These are phyloP conservation scores for Panzeria rudis DNA, from an alignment of 2,888 invertebrate species.

Conservation along the genomic window DNA sequence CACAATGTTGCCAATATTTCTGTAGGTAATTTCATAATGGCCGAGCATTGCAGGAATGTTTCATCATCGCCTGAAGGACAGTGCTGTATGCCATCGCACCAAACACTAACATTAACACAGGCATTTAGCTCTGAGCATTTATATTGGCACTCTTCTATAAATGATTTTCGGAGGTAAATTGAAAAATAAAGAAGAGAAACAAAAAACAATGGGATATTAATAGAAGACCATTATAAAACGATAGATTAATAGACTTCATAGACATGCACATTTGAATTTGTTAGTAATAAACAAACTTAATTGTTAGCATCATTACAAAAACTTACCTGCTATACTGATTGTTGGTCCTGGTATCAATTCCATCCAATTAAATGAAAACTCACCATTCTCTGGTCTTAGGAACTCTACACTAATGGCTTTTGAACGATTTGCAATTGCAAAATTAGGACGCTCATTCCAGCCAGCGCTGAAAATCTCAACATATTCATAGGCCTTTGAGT, in stretches of 20 bases:
- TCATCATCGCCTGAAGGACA: constrained; percentile 93
- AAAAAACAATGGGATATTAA: constrained; percentile 38
- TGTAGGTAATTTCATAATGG: constrained; percentile 90
- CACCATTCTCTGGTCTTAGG: constrained; percentile 89
- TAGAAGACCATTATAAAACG: constrained; percentile 2
- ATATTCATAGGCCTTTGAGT: constrained; percentile 86
- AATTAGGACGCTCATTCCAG: constrained; percentile 88
- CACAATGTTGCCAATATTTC: constrained; percentile 87
- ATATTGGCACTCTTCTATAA: constrained; percentile 89
- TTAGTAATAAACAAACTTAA: neutral
- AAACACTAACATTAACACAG: constrained; percentile 90
- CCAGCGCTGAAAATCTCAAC: constrained; percentile 94
- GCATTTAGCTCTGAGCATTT: constrained; percentile 92
- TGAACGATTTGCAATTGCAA: constrained; percentile 85
- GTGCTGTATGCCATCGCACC: constrained; percentile 91
- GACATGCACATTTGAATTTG: neutral
- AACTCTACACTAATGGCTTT: constrained; percentile 91
- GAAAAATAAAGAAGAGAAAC: constrained; percentile 17
- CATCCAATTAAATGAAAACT: constrained; percentile 92
- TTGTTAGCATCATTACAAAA: neutral
- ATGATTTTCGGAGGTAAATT: neutral
- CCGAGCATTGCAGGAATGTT: constrained; percentile 91
- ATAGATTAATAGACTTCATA: neutral
- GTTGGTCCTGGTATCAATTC: constrained; percentile 87
- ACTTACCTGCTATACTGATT: constrained; percentile 83